These are phyloP conservation scores for Heliconius charithonia DNA, from an alignment of 2,888 invertebrate species.

Conservation along the genomic window DNA sequence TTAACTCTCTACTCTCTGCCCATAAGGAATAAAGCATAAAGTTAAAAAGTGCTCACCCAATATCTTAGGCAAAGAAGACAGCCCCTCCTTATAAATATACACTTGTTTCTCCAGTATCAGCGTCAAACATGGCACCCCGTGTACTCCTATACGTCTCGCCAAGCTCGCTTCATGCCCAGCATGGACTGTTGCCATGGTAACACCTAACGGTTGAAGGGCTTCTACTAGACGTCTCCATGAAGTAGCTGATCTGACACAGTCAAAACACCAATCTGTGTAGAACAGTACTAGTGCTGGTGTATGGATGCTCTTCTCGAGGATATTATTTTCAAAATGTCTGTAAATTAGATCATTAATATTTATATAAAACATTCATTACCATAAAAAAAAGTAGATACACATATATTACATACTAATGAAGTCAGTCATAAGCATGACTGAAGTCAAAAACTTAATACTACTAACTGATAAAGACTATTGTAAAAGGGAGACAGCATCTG, in stretches of 20 bases:
- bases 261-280: conserved; percentile 97
- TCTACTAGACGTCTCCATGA: conserved; percentile 93
- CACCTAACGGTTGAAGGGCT: conserved; percentile 92
- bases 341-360: conserved; percentile 50
- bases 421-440: too few species aligned
- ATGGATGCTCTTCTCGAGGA: conserved; percentile 92
- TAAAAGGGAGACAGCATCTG: too few species aligned
- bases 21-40: background rate
- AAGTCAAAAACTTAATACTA: too few species aligned
- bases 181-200: conserved; percentile 91
- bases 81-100: conserved; percentile 92
- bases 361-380: background rate
- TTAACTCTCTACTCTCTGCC: background rate
- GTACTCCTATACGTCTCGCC: conserved; percentile 90
- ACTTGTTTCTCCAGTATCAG: conserved; percentile 92
- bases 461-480: too few species aligned
- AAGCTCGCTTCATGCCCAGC: conserved; percentile 91
- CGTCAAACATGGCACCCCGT: conserved; percentile 91
- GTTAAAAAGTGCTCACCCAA: conserved; percentile 83
- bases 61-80: conserved; percentile 90
- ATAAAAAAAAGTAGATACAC: too few species aligned
- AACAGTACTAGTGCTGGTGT: conserved; percentile 94
- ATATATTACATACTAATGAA: background rate
- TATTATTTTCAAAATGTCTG: conserved; percentile 93
- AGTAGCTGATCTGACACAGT: conserved; percentile 94